phyloP scores from a whole-genome alignment of 2,113 vertebrate genomes.

The Ifrita kowaldi region DNA sequence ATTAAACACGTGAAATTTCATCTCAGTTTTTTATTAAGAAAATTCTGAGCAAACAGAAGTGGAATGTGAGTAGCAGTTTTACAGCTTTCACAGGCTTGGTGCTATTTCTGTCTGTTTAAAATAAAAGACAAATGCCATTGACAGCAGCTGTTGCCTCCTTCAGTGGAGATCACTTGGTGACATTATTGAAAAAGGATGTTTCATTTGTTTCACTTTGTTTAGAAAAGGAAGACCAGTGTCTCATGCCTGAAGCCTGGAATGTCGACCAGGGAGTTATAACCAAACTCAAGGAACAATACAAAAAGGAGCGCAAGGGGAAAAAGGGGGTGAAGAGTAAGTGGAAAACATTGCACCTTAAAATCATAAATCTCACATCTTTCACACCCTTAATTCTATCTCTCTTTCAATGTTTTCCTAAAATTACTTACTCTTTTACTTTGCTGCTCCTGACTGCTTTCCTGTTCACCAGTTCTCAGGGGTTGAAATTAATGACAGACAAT shows the following conservation, averaged over 20 bases:
- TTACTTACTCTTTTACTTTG: conserved; percentile 81
- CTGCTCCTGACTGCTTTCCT: conserved; percentile 77
- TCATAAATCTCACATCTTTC: conserved; percentile 73
- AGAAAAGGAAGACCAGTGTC: conserved; percentile 98
- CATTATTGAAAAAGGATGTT: conserved; percentile 81
- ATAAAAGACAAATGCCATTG: conserved; percentile 44
- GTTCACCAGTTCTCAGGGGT: conserved; percentile 73
- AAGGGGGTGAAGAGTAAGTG: conserved; percentile 99
- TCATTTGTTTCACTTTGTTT: conserved; percentile 89
- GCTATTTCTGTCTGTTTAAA: conserved; percentile 51
- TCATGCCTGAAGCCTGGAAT: conserved; percentile 96
- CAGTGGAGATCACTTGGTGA: conserved; percentile 55
- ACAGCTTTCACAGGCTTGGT: conserved; percentile 27
- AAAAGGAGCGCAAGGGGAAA: conserved; percentile 99
- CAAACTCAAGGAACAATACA: conserved; percentile 99
- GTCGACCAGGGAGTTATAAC: conserved; percentile 99
- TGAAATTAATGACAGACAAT: conserved; percentile 70
- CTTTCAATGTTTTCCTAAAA: conserved; percentile 81
- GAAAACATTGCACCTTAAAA: conserved; percentile 78
- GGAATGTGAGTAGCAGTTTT: conserved; percentile 20
- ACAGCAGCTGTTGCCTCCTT: conserved; percentile 55
- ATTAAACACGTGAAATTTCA: neutral
- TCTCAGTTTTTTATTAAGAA: neutral
- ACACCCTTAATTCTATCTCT: conserved; percentile 68
- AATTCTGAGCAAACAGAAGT: neutral